A percentile compares a stretch with the other conserved stretches of the same genome.
Evolutionary conservation across 2,797 vertebrate species (phyloP).

Genomic region (Chrysocyon brachyurus): DNA sequence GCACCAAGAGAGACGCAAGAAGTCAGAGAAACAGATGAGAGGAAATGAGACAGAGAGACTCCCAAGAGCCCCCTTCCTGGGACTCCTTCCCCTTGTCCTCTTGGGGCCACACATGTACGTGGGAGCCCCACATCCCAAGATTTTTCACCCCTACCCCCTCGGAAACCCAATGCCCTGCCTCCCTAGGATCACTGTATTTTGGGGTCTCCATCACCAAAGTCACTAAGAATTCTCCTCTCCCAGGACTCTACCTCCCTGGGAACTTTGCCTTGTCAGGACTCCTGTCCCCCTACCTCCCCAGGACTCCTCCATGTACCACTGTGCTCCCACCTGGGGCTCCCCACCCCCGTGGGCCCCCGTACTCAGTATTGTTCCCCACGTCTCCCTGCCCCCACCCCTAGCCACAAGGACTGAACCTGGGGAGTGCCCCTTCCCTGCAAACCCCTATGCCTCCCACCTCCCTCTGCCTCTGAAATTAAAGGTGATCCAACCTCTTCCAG

Average conservation of each 20-base stretch:
- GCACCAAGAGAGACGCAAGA: not conserved
- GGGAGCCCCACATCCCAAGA: not conserved
- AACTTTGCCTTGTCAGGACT: not conserved
- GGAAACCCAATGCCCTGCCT: not conserved
- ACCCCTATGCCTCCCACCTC: not conserved
- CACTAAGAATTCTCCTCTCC: not conserved
- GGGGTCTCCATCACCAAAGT: not conserved
- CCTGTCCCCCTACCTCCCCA: not conserved
- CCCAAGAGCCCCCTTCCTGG: not conserved
- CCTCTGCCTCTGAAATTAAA: not conserved
- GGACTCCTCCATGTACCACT: not conserved
- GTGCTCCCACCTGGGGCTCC: not conserved
- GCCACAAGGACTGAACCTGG: not conserved
- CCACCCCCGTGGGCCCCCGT: not conserved
- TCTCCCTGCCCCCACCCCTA: not conserved
- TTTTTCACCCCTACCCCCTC: not conserved
- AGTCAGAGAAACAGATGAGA: not conserved
- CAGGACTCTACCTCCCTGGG: not conserved
- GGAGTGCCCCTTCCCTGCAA: not conserved
- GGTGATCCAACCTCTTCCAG: not conserved
- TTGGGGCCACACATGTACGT: not conserved
- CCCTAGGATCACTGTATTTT: not conserved
- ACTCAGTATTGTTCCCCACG: not conserved
- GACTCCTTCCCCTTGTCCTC: not conserved
- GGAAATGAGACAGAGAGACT: not conserved